Base-by-base conservation (phyloP, 2,888 invertebrate species). In the Hanleya hanleyi region DNA sequence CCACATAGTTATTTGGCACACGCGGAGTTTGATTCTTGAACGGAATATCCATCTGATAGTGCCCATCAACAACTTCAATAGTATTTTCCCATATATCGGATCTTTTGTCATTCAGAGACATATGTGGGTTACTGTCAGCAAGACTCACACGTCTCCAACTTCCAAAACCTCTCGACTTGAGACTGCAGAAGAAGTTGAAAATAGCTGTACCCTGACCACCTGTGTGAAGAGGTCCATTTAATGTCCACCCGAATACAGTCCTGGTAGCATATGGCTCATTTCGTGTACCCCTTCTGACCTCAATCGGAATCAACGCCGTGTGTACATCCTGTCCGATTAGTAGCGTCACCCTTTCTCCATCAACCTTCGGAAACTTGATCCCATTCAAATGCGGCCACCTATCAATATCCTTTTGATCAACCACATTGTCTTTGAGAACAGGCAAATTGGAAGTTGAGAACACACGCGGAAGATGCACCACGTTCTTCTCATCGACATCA, bases 1-100 rank as follows among this genome's bases (percentile, higher is more conserved):
- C 47, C 67, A 71, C 76, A 80, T 78, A 37, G 65, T 73, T 50
- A n/a, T 66, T 69, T 47, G 38, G 62, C 3, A 66, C 35, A 67
- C 36, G 70, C 68, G 72, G 70, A 67, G 1, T 3, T 4, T 4
- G 2, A 2, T 32, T 4, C 9, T 57, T 57, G 29, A 57, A 57
- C 2, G 57, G 57, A 4, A 57, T 57, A 9, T 7, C 57, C 57
- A 57, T 57, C 9, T 57, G 29, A 26, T 29, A 57, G 12, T 72
- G 73, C 36, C 73, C 67, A 38, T 51, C 57, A 57, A 57, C 9
- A 4, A 2, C 2, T 26, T 57, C 12, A 9, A 57, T 57, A 26
- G 3, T 57, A 3, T 57, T 57, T 3, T 71, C 57, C 71, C 66
- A 50, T 3, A 71, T 35, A 32, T 38, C 15, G 18, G 33, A 38